A percentile compares a stretch with the other conserved stretches of the same genome.
phyloP scores from a whole-genome alignment of 1,140 invertebrate species.

The Portunus trituberculatus region DNA sequence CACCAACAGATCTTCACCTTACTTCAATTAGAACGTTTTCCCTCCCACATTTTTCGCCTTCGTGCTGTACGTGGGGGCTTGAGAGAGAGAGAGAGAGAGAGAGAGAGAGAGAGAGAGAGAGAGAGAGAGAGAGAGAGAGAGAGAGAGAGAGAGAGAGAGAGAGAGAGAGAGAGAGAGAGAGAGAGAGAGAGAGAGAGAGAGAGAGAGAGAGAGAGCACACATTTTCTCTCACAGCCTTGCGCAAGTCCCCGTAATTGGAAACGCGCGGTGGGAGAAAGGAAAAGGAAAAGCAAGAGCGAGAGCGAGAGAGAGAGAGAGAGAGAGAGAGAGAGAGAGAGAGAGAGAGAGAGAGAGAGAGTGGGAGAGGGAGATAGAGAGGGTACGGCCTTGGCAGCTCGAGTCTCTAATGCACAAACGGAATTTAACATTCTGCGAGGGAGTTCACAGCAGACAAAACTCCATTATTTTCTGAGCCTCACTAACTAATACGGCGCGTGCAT shows the following conservation, averaged over 20 bases:
- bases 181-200: background rate
- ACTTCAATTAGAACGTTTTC: background rate
- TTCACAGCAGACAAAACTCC: background rate
- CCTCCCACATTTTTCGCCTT: background rate
- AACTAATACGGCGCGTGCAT: background rate
- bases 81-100: background rate
- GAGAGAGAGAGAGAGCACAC: background rate
- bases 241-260: too few relatives aligned
- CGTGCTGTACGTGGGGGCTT: background rate
- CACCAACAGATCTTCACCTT: background rate
- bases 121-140: background rate
- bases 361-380: slow-evolving; percentile 5
- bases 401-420: background rate
- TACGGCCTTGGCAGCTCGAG: background rate
- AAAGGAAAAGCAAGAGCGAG: background rate
- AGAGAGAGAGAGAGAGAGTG: slow-evolving; percentile 13
- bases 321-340: background rate
- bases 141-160: background rate
- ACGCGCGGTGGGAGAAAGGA: background rate
- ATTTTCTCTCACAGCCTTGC: background rate
- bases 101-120: background rate
- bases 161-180: background rate
- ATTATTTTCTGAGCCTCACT: background rate
- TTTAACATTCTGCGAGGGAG: slow-evolving; percentile 1
- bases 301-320: background rate